Evolutionary conservation across 2,797 vertebrate genomes (phyloP), one percentile per base, ranked within the genome.

Genomic region (Enoplosus armatus): DNA sequence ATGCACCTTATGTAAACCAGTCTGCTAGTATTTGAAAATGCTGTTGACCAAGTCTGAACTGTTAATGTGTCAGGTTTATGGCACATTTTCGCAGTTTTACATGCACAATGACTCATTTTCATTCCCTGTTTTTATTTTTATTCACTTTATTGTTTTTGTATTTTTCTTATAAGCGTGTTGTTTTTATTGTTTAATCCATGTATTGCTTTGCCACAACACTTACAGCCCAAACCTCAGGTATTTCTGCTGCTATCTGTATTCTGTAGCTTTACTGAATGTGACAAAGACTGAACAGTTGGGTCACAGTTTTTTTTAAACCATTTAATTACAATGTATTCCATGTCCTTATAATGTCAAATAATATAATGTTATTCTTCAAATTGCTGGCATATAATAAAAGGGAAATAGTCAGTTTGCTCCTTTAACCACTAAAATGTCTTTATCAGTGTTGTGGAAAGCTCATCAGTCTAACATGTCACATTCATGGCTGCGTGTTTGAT

Each of bases 351-450:
- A 73, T 70, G 37, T 48, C 43, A 51, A 66, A 72, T 50, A 26
- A 70, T 53, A 33, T 22, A 22, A 48, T 27, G 6, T 26, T 75
- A 14, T 50, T 63, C 16, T 50, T 61, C 22, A 65, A 41, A 64
- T 71, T 45, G 27, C 29, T 29, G 54, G 27, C 48, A 55, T 84
- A 81, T 53, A 91, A 87, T 88, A 74, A 89, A 94, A 89, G 71
- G 80, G 62, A 83, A 76, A 54, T 50, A 51, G 31, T 75, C 33
- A 7, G 22, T 68, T 75, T 79, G 43, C 54, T 85, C 35, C 79
- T 72, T 88, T 72, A 79, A 83, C 66, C 81, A 45, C 74, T 29
- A 51, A 60, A 55, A 47, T 77, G 67, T 86, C 63, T 78, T 72
- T 50, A 60, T 79, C 77, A 8, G 39, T 63, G 29, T 50, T 73